Base-by-base conservation (phyloP, 2,888 invertebrate species). In the Hipparchia sbordonii region DNA sequence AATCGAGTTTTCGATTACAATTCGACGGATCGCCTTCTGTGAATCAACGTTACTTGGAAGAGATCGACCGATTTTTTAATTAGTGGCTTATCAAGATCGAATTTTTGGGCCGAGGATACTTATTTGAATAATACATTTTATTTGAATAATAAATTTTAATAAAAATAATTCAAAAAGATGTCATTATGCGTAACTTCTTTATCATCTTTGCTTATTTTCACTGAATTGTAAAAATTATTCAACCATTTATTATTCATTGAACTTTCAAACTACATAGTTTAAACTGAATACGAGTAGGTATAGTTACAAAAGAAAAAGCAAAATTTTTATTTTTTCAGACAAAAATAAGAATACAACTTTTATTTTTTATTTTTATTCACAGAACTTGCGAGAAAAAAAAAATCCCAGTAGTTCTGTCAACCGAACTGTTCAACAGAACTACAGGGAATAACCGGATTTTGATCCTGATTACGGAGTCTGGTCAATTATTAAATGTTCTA, bases 1-100 rank as follows among this genome's bases (percentile, higher is more conserved):
- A 89, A 92, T 85, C 84, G 83, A 81, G 80, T 84, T 87, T 85
- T 90, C 88, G 86, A 89, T 90, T 90, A 87, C 87, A 84, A 86
- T 83, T 84, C 82, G 80, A 82, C 83, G 86, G 87, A 87, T 89
- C 86, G 84, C 87, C 84, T 85, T 82, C 83, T 77, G 75, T 67
- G 69, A 76, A 74, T 62, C 52, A 59, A 71, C 72, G 71, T 75
- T 77, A 75, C 77, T 71, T 76, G 75, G 76, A 77, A 80, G 77
- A 77, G 79, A 79, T 80, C 79, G 73, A 74, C 74, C 71, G 80
- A 79, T 79, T 81, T 78, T 80, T 81, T 82, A 81, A 82, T 82
- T 80, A 81, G 80, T 76, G 71, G 72, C 77, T 82, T 81, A 82
- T 82, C 82, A 79, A 77, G 79, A 83, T 82, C 81, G 75, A 79